Percentiles rank a stretch among this genome's conserved stretches.
phyloP scores from a whole-genome alignment of 2,888 invertebrate species.

The Apocheima hispidaria region DNA sequence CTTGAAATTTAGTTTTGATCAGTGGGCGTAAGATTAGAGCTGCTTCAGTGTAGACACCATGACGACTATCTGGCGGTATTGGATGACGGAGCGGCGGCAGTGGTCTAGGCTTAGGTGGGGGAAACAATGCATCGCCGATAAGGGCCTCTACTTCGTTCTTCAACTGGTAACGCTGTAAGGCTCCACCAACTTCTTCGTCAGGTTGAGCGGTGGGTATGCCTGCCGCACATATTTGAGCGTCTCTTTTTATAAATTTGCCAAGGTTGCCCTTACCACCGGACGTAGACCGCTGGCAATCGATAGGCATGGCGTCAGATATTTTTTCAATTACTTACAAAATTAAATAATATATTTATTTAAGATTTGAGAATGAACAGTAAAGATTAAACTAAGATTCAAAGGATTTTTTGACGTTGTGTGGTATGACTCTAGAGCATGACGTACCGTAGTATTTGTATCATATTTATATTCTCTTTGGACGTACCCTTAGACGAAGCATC shows the following conservation, averaged over 20 bases:
- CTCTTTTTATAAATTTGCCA: conserved; percentile 72
- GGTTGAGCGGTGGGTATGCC: conserved; percentile 70
- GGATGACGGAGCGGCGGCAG: conserved; percentile 66
- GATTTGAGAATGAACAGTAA: background rate
- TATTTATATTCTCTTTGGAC: too few relatives aligned
- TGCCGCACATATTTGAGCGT: conserved; percentile 71
- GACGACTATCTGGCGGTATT: conserved; percentile 61
- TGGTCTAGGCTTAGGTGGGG: conserved; percentile 59
- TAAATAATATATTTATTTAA: background rate
- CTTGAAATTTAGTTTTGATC: conserved; percentile 69
- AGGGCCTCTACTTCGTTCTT: conserved; percentile 75
- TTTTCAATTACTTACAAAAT: conserved; percentile 15
- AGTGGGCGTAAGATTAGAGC: conserved; percentile 65
- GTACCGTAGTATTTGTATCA: too few relatives aligned
- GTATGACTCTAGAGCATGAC: too few relatives aligned
- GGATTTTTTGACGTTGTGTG: too few relatives aligned
- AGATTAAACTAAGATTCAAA: background rate
- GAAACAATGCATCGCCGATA: conserved; percentile 67
- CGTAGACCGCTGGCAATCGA: conserved; percentile 64
- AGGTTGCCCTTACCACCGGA: conserved; percentile 75
- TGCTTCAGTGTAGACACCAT: conserved; percentile 58
- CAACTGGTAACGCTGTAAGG: conserved; percentile 67
- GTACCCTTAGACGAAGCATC: too few relatives aligned
- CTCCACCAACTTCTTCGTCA: conserved; percentile 57
- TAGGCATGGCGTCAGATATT: conserved; percentile 54